These are phyloP conservation scores for Scatophagus argus DNA, from an alignment of 2,113 vertebrate genomes.

Conservation along the genomic window DNA sequence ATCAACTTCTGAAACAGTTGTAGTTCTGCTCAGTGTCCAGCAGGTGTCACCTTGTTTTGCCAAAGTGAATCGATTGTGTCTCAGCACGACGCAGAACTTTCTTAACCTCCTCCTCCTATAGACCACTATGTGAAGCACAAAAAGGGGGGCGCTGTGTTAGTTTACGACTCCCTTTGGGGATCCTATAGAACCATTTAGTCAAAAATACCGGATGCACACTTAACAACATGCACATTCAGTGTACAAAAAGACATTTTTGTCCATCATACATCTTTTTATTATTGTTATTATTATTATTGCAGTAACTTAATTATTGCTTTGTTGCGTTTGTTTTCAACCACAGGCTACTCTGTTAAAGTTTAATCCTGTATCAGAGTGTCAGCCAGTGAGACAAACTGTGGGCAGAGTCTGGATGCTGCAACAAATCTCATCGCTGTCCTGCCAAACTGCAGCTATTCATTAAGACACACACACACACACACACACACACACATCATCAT, in stretches of 20 bases:
- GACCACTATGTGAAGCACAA: no score
- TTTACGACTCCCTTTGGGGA: background rate
- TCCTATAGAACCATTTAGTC: background rate
- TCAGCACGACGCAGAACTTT: background rate
- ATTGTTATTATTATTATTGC: no score
- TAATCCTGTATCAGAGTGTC: background rate
- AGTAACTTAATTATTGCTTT: background rate
- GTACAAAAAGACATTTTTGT: background rate
- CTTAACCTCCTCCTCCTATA: no score
- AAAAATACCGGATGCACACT: background rate
- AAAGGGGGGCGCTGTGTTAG: background rate
- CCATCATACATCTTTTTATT: no score
- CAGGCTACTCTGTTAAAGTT: background rate
- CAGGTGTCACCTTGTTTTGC: constrained; percentile 36
- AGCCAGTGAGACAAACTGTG: background rate
- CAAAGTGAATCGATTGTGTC: background rate
- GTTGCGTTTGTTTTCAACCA: background rate
- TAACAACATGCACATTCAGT: no score
- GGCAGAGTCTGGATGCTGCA: background rate
- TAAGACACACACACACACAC: background rate
- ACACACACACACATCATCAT: background rate
- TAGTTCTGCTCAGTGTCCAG: constrained; percentile 28
- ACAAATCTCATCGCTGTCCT: constrained; percentile 6
- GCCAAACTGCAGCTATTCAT: constrained; percentile 17
- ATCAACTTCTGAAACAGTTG: background rate